phyloP scores from a whole-genome alignment of 2,888 invertebrate species.

The Colostygia pectinataria region DNA sequence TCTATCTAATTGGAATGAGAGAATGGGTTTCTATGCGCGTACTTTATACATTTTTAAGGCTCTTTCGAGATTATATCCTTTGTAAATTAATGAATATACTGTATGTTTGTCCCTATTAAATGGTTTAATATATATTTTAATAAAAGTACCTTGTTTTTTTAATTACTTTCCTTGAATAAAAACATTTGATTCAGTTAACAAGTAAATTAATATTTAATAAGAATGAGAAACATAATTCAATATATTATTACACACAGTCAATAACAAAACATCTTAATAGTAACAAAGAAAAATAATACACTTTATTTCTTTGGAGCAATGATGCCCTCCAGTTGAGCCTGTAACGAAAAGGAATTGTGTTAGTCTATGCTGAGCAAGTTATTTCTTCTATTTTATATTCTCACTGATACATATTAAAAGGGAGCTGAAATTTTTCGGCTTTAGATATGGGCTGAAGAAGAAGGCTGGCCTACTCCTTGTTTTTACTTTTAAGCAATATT shows the following conservation, averaged over 20 bases:
- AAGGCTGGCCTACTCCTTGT: too few species aligned
- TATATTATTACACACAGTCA: slow-evolving; percentile 29
- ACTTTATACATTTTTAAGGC: slow-evolving; percentile 77
- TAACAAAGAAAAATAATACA: slow-evolving; percentile 11
- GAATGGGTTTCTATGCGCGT: slow-evolving; percentile 67
- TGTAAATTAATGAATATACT: slow-evolving; percentile 82
- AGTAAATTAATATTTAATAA: slow-evolving; percentile 33
- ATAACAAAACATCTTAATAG: slow-evolving; percentile 37
- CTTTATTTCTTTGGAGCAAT: slow-evolving; percentile 95
- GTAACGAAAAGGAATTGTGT: slow-evolving; percentile 43
- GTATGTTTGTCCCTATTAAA: slow-evolving; percentile 82
- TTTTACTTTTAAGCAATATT: too few species aligned
- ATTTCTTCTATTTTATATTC: too few species aligned
- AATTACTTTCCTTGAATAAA: slow-evolving; percentile 30
- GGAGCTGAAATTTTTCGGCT: too few species aligned
- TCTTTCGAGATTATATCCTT: slow-evolving; percentile 70
- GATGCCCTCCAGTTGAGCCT: slow-evolving; percentile 96
- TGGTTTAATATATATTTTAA: slow-evolving; percentile 84
- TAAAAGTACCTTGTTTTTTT: slow-evolving; percentile 60
- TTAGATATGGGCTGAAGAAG: too few species aligned
- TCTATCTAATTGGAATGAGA: slow-evolving; percentile 53
- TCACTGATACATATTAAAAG: too few species aligned
- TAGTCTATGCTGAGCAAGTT: background rate
- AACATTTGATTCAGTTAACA: slow-evolving; percentile 19
- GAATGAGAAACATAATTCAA: slow-evolving; percentile 31